Base-by-base conservation (phyloP, 2,113 vertebrate genomes). In the Vireo altiloquus region DNA sequence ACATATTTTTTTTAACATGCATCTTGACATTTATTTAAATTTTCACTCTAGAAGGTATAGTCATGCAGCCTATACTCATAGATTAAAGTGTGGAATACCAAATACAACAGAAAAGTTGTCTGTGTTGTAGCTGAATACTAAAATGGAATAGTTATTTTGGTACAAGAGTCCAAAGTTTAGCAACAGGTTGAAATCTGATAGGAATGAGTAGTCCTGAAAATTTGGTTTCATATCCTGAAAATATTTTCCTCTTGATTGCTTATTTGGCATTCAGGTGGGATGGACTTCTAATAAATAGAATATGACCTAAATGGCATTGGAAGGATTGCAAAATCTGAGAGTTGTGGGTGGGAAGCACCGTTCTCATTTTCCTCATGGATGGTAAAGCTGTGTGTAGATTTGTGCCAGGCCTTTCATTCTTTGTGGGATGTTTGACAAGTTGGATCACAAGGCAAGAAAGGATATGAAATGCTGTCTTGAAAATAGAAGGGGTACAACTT, bases 1-100 rank as follows among this genome's bases (percentile, higher is more conserved):
- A 66, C 59, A 77, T 97, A 95, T 93, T 92, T 96, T 97, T 97
- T 97, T 97, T 89, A 97, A 94, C 86, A 84, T 94, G 31, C 60
- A 69, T 95, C 83, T 93, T 97, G 95, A 96, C 94, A 91, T 86
- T 97, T 97, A 96, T 92, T 97, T 96, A 96, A 90, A 79, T 70
- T 95, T 91, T 96, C 78, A 78, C 92, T 96, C 95, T 57, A 91
- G 70, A 59, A 95, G 66, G 82, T 87, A 81, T 93, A 87, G 82
- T 95, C 50, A 35, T 94, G 59, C 42, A 65, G 72, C 64, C 72
- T 91, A 7, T 75, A 84, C 49, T 74, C 61, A 21, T 83, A 95
- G 90, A 81, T 94, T 91, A 64, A 91, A 95, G 39, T 91, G 23
- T 75, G 85, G 54, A 95, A 74, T 96, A 88, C 25, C 72, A 57